Percentiles rank a stretch among this genome's conserved stretches.
Conservation (phyloP, 2,888 invertebrate species). For the Chelonus formosanus region DNA sequence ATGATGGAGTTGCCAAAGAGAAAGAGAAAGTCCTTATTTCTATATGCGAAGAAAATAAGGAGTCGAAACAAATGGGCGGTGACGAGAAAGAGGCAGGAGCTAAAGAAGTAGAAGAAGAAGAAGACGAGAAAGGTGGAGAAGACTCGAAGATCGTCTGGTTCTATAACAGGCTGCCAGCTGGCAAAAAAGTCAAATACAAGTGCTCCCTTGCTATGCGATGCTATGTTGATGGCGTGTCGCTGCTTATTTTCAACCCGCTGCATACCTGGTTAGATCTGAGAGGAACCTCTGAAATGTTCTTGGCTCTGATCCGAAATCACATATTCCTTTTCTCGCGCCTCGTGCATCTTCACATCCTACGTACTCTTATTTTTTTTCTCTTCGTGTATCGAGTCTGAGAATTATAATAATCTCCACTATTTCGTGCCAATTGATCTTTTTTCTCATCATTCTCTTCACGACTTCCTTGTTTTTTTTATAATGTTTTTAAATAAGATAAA, state of each 20-base stretch:
- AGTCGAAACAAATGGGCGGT: conserved; percentile 45
- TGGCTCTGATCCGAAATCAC: conserved; percentile 59
- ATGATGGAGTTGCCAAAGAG: conserved; percentile 49
- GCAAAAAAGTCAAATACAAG: conserved; percentile 63
- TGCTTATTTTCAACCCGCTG: conserved; percentile 63
- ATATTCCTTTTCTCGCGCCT: conserved; percentile 41
- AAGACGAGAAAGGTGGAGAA: conserved; percentile 39
- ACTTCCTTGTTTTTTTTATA: too few species aligned
- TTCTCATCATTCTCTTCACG: too few species aligned
- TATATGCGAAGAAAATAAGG: conserved; percentile 38
- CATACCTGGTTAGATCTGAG: conserved; percentile 62
- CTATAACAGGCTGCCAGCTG: conserved; percentile 63
- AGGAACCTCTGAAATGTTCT: conserved; percentile 56
- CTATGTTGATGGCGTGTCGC: conserved; percentile 63
- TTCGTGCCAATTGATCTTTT: too few species aligned
- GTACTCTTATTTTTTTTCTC: background rate
- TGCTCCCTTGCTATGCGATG: conserved; percentile 55
- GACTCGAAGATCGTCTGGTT: conserved; percentile 61
- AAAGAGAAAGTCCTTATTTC: conserved; percentile 17
- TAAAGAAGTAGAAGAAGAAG: conserved; percentile 35
- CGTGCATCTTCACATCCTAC: conserved; percentile 14
- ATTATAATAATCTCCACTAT: background rate
- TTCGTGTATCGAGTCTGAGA: background rate
- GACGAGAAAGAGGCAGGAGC: conserved; percentile 37
- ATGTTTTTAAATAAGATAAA: too few species aligned